phyloP scores from a whole-genome alignment of 2,888 invertebrate genomes.

The Mayetiola destructor region DNA sequence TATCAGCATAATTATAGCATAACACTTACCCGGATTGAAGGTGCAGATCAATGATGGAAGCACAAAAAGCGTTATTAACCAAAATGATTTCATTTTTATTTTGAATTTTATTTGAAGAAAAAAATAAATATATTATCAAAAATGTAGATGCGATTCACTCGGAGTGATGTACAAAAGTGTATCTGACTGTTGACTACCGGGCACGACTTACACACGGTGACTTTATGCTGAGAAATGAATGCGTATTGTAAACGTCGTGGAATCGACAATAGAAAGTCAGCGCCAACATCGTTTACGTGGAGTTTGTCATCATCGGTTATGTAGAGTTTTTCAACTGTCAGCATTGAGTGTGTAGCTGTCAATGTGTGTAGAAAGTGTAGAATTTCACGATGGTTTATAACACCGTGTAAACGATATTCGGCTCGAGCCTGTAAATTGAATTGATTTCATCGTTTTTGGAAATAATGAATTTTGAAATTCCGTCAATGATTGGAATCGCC shows the following conservation, averaged over 20 bases:
- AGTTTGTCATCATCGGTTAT: conserved; percentile 2
- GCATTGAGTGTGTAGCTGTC: not conserved
- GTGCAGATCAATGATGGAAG: conserved; percentile 57
- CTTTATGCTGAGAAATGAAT: conserved; percentile 5
- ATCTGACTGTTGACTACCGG: conserved; percentile 2
- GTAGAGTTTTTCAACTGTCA: not conserved
- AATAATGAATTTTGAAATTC: too few species aligned
- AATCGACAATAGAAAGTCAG: conserved; percentile 4
- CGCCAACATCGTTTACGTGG: conserved; percentile 13
- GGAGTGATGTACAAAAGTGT: not conserved
- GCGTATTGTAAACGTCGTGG: conserved; percentile 3
- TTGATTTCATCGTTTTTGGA: too few species aligned
- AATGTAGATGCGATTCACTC: too few species aligned
- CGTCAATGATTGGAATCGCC: too few species aligned
- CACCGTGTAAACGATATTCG: too few species aligned
- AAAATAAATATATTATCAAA: not conserved
- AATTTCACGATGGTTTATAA: too few species aligned
- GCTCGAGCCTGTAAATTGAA: too few species aligned
- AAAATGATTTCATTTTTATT: conserved; percentile 50
- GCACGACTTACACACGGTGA: conserved; percentile 6
- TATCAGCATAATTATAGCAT: conserved; percentile 24
- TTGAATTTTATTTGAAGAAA: not conserved
- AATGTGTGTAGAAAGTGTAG: too few species aligned
- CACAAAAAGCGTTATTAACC: conserved; percentile 48
- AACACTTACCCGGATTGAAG: conserved; percentile 55